Evolutionary conservation across 2,888 invertebrate species (phyloP), one percentile per base, ranked within the genome.

Genomic region (Calameuta pallipes): DNA sequence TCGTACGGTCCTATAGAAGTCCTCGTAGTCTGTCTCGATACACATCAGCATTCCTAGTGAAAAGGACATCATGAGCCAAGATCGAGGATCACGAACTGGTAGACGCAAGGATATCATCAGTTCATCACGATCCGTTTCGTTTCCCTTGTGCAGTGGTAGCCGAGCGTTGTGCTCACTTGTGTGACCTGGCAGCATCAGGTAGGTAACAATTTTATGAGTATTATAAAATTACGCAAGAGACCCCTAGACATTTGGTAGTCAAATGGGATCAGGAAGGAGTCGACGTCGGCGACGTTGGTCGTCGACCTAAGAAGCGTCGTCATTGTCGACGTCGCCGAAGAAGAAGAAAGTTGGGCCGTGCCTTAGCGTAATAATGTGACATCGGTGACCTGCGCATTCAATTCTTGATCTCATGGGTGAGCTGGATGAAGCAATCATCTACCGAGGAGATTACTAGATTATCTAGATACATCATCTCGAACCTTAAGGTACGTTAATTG

Each of bases 271-370:
- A 73, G 76, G 75, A 80, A 71, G 73, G 73, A 73, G 76, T 75
- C 73, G 77, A 73, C 79, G 73, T 56, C 56, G 56, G 23, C 23
- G 41, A 4, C 41, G 41, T 41, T 41, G 41, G 41, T 15, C 41
- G 41, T 41, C 41, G 41, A 15, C 41, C 41, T 6, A 2, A 23
- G 41, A 41, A 41, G 56, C 56, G 56, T 56, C 56, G 56, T 56
- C 56, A 56, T 56, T 23, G 23, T 23, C 56, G 56, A 56, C 56
- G 56, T 56, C 56, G 56, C 2, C 74, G 34, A 56, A 41, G 77
- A 71, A 83, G 81, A 85, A 83, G 84, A 85, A 85, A 85, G 84
- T 83, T 80, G 79, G 73, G 77, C 75, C 76, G 74, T 74, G 76
- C 78, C 76, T 35, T 71, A 74, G 70, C 69, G 31, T 37, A 69